A percentile compares a stretch with the other conserved stretches of the same genome.
Evolutionary conservation across 30 jellyfish, hydroid and myxozoan genomes (phyloP).

Genomic region (Morbakka virulenta): DNA sequence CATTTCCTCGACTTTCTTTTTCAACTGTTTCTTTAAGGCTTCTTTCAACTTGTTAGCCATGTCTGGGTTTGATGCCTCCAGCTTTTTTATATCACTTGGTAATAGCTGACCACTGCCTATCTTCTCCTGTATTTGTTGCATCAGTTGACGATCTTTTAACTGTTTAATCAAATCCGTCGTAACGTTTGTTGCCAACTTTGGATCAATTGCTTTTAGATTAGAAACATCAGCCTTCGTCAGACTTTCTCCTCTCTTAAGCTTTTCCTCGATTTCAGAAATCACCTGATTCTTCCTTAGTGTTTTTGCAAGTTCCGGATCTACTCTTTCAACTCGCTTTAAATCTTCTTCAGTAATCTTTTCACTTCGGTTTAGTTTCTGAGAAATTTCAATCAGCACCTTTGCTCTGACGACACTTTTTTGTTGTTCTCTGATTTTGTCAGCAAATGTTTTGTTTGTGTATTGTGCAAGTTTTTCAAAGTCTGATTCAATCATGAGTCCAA

Average conservation of each 20-base stretch:
- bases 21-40: slow-evolving; percentile 80
- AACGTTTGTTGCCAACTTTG: slow-evolving; percentile 51
- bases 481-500: slow-evolving; percentile 51
- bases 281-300: slow-evolving; percentile 40
- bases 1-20: slow-evolving; percentile 70
- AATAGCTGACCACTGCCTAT: slow-evolving; percentile 50
- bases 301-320: slow-evolving; percentile 63
- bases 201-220: slow-evolving; percentile 39
- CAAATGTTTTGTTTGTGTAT: slow-evolving; percentile 68
- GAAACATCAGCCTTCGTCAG: slow-evolving; percentile 57
- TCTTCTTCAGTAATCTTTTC: slow-evolving; percentile 62
- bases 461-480: slow-evolving; percentile 48
- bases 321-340: slow-evolving; percentile 38
- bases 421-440: slow-evolving; percentile 43
- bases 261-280: slow-evolving; percentile 31
- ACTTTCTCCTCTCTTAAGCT: slow-evolving; percentile 33
- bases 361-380: slow-evolving; percentile 41
- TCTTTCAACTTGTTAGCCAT: slow-evolving; percentile 72
- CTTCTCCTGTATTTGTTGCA: slow-evolving; percentile 29
- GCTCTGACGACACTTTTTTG: slow-evolving; percentile 30
- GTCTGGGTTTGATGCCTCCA: slow-evolving; percentile 60
- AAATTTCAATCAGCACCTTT: slow-evolving; percentile 31
- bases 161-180: slow-evolving; percentile 9
- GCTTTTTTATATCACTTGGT: slow-evolving; percentile 46
- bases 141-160: slow-evolving; percentile 1